phyloP scores from a whole-genome alignment of 2,113 vertebrate genomes.

The Platichthys stellatus region DNA sequence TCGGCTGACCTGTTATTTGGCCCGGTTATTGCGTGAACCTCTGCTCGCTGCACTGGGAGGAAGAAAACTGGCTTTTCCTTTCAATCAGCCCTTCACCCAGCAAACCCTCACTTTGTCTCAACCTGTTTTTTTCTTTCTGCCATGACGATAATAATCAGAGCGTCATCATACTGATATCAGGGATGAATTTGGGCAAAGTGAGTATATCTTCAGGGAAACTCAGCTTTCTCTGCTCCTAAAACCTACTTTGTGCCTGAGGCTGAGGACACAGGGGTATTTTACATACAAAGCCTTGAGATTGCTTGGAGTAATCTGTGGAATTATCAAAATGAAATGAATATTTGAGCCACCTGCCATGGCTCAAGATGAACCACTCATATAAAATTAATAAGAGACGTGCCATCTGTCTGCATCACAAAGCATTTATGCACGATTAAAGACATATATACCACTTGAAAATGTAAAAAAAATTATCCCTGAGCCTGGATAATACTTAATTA shows the following conservation, averaged over 20 bases:
- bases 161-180: slow-evolving; percentile 13
- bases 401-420: slow-evolving; percentile 78
- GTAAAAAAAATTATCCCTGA: slow-evolving; percentile 5
- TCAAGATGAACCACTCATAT: slow-evolving; percentile 62
- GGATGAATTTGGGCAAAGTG: slow-evolving; percentile 18
- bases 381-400: slow-evolving; percentile 65
- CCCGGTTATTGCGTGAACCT: slow-evolving; percentile 40
- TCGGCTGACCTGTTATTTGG: slow-evolving; percentile 49
- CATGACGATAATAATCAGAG: background rate
- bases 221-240: background rate
- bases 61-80: slow-evolving; percentile 24
- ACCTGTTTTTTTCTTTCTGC: too few species aligned
- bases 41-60: background rate
- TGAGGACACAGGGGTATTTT: slow-evolving; percentile 47
- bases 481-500: slow-evolving; percentile 16
- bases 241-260: slow-evolving; percentile 22
- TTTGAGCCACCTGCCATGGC: slow-evolving; percentile 78
- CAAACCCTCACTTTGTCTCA: background rate
- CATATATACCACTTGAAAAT: slow-evolving; percentile 39
- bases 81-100: slow-evolving; percentile 13
- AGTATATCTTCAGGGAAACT: slow-evolving; percentile 34
- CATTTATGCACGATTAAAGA: slow-evolving; percentile 65
- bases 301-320: slow-evolving; percentile 79
- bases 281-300: slow-evolving; percentile 61
- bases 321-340: slow-evolving; percentile 81